These are phyloP conservation scores for Eumeta japonica DNA, from an alignment of 1,140 invertebrate genomes.

Conservation along the genomic window DNA sequence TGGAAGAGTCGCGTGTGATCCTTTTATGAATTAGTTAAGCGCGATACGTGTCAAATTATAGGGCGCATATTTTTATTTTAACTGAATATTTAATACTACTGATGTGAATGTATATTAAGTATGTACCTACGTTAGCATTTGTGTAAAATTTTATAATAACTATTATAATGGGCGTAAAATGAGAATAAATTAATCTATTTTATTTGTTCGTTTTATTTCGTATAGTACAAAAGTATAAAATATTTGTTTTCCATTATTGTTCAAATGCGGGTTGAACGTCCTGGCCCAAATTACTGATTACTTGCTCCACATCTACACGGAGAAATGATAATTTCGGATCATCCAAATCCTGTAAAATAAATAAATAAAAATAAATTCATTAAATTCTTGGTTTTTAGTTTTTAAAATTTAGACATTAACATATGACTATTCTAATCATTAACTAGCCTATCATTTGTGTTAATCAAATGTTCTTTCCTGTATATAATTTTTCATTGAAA, in stretches of 20 bases:
- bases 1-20: too few species aligned
- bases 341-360: slow-evolving; percentile 38
- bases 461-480: background rate
- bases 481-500: background rate
- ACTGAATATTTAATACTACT: too few species aligned
- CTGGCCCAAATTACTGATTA: slow-evolving; percentile 38
- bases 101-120: too few species aligned
- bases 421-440: background rate
- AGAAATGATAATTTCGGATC: slow-evolving; percentile 52
- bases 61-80: too few species aligned
- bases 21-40: too few species aligned
- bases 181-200: too few species aligned
- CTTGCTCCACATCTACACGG: slow-evolving; percentile 43
- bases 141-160: slow-evolving; percentile 52
- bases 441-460: background rate
- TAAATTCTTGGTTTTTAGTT: slow-evolving; percentile 3
- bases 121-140: slow-evolving; percentile 29
- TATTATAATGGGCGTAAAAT: too few species aligned
- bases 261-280: background rate
- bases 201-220: too few species aligned
- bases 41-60: too few species aligned
- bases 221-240: too few species aligned
- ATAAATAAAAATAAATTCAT: background rate
- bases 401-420: background rate
- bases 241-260: too few species aligned